Conservation (phyloP, 2,888 invertebrate genomes). For the Agrochola macilenta region DNA sequence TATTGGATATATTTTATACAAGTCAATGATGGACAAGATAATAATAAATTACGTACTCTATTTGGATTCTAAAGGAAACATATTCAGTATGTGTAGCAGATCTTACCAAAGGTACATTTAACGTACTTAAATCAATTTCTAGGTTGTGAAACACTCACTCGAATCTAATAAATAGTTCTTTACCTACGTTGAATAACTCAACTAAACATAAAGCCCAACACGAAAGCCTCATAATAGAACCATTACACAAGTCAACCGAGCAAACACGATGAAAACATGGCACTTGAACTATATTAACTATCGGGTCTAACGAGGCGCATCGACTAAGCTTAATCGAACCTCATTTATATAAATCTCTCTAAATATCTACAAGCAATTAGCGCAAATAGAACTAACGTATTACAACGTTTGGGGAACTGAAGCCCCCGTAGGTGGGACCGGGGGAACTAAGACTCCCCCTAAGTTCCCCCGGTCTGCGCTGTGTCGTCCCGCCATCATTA, state of each 20-base stretch:
- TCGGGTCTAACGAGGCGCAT: conserved; percentile 56
- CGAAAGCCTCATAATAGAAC: conserved; percentile 35
- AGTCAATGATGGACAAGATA: neutral
- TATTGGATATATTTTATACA: neutral
- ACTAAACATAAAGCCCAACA: conserved; percentile 4
- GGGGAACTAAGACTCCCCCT: conserved; percentile 45
- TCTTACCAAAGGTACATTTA: neutral
- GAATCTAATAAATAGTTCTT: neutral
- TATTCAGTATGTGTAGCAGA: neutral
- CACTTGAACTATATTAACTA: conserved; percentile 62
- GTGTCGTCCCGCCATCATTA: conserved; percentile 85
- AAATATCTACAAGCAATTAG: conserved; percentile 82
- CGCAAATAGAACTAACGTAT: conserved; percentile 74
- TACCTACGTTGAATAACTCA: neutral
- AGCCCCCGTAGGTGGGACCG: conserved; percentile 60
- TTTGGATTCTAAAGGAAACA: neutral
- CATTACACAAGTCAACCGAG: conserved; percentile 42
- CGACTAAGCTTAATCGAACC: conserved; percentile 73
- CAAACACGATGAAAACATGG: conserved; percentile 47
- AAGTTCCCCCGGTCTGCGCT: conserved; percentile 71
- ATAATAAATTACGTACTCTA: neutral
- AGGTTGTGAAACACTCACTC: neutral
- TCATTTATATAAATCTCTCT: conserved; percentile 81
- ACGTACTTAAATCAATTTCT: neutral
- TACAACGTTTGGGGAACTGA: conserved; percentile 70